phyloP scores from a whole-genome alignment of 1,140 invertebrate genomes.

The Orchestia grillus region DNA sequence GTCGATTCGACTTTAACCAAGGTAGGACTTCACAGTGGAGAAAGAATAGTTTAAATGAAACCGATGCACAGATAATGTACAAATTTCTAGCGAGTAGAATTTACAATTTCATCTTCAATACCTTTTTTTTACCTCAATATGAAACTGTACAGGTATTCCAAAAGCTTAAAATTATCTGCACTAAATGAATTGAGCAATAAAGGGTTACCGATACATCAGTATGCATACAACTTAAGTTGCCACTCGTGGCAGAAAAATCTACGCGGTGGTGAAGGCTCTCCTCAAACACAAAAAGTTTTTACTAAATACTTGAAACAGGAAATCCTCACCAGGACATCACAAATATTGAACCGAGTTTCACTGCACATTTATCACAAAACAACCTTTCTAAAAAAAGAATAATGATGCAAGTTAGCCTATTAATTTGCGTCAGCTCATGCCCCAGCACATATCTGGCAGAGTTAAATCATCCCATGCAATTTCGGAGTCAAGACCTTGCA shows the following conservation, averaged over 20 bases:
- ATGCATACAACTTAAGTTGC: not conserved
- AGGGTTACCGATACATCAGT: not conserved
- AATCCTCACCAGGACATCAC: not conserved
- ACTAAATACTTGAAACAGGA: not conserved
- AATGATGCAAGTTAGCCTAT: constrained; percentile 9
- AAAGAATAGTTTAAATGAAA: not conserved
- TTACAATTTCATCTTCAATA: not conserved
- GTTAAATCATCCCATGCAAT: constrained; percentile 51
- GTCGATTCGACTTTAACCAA: not conserved
- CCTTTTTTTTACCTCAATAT: not conserved
- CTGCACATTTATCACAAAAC: not conserved
- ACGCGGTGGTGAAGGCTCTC: not conserved
- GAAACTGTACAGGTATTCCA: not conserved
- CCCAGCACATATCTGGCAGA: constrained; percentile 40
- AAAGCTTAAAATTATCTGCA: not conserved
- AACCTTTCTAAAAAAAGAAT: not conserved
- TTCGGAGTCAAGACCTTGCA: constrained; percentile 44
- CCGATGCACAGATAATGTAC: too few relatives aligned
- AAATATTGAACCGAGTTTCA: not conserved
- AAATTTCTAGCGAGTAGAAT: not conserved
- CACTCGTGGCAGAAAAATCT: not conserved
- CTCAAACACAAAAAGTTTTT: not conserved
- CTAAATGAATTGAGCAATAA: not conserved
- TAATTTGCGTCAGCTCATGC: constrained; percentile 46
- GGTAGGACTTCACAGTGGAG: not conserved